phyloP scores from a whole-genome alignment of 2,113 vertebrate species.

The Aptenodytes patagonicus region DNA sequence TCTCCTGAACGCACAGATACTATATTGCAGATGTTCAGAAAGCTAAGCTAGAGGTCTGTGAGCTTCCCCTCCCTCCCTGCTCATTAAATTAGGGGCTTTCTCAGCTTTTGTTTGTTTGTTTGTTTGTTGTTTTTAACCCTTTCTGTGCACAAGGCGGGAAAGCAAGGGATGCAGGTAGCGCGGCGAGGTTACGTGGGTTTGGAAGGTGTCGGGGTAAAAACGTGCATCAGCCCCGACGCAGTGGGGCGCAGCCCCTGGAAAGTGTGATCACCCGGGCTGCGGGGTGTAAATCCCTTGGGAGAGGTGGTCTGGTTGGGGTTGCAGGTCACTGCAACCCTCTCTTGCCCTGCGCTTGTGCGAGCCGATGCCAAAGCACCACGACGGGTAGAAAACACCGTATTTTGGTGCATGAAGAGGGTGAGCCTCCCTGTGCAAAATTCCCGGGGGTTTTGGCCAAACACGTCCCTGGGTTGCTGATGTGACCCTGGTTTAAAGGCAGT shows the following conservation, averaged over 20 bases:
- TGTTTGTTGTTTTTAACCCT: not conserved
- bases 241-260: not conserved
- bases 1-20: not conserved
- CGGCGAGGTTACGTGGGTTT: accelerated
- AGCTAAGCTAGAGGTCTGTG: not conserved
- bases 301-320: not conserved
- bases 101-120: not conserved
- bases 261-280: accelerated
- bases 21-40: not conserved
- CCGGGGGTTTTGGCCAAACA: accelerated
- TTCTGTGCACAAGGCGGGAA: not conserved
- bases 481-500: not conserved
- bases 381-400: accelerated
- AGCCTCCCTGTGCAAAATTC: not conserved
- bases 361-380: accelerated
- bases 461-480: not conserved
- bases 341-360: accelerated
- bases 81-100: not conserved
- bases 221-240: accelerated
- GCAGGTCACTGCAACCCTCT: not conserved
- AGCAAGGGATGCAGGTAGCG: accelerated
- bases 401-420: not conserved
- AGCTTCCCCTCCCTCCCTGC: not conserved
- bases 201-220: not conserved
- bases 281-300: not conserved